Base-by-base conservation (phyloP, 2,888 invertebrate genomes). In the Hanleya hanleyi region DNA sequence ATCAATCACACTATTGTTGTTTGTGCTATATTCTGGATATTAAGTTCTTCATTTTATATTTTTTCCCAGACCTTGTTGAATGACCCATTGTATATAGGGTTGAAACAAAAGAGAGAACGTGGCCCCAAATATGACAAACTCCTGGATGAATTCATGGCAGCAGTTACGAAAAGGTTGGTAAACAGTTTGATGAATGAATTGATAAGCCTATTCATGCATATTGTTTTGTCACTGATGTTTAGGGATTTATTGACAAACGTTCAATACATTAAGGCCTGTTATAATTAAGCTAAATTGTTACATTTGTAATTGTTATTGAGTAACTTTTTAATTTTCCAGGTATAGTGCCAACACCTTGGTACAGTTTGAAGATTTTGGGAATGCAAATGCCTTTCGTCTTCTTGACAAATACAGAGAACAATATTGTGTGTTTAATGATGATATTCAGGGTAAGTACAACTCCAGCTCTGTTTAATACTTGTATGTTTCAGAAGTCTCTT, bases 391-490 rank as follows among this genome's bases (percentile, higher is more conserved):
- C 5, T 99, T 99, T 93, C 93, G 96, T 49, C 92, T 99, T 71
- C 92, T 99, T 79, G 95, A 94, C 85, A 97, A 96, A 90, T 99
- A 99, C 91, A 94, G 97, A 57, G 92, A 96, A 85, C 91, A 93
- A 87, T 95, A 96, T 91, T 99, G 98, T 91, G 97, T 97, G n/a
- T 99, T 99, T 92, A 99, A 99, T 92, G 99, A 99, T 91, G 99
- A 99, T 90, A 99, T 99, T 89, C 98, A 99, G 91, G 98, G 98
- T 87, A 74, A n/a, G n/a, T n/a, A n/a, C n/a, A n/a, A n/a, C n/a
- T n/a, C n/a, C n/a, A n/a, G n/a, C n/a, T n/a, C n/a, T n/a, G n/a
- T n/a, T n/a, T n/a, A n/a, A n/a, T n/a, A n/a, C n/a, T n/a, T n/a
- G n/a, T n/a, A n/a, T n/a, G n/a, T n/a, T n/a, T n/a, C n/a, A n/a